phyloP scores from a whole-genome alignment of 2,888 invertebrate genomes.

The Plagodis pulveraria region DNA sequence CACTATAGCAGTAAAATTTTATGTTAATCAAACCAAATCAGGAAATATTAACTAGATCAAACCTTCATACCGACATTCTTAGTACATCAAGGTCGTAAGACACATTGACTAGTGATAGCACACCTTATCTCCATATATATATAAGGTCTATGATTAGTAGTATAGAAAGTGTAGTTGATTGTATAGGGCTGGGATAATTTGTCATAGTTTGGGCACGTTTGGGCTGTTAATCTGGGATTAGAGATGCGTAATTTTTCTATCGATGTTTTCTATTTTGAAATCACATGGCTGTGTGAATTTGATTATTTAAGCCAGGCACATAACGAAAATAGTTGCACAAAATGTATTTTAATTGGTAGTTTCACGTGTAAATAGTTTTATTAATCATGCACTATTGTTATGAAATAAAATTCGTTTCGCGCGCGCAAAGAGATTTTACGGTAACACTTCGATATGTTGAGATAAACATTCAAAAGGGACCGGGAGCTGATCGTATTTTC shows the following conservation, averaged over 20 bases:
- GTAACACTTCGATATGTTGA: no score
- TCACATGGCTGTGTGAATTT: no score
- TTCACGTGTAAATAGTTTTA: no score
- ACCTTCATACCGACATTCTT: constrained; percentile 16
- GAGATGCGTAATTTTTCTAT: constrained; percentile 11
- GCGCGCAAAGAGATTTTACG: no score
- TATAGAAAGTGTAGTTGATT: neutral
- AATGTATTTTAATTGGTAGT: no score
- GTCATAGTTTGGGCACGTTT: constrained; percentile 28
- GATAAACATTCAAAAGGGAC: no score
- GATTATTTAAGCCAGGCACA: no score
- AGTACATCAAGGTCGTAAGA: constrained; percentile 6
- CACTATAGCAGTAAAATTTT: neutral
- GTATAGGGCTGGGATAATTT: constrained; percentile 22
- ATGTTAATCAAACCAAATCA: constrained; percentile 6
- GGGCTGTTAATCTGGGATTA: constrained; percentile 22
- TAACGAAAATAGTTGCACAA: no score
- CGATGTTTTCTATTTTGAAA: neutral
- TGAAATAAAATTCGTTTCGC: no score
- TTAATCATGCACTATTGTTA: no score
- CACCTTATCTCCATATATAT: neutral
- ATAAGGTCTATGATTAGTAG: constrained; percentile 10
- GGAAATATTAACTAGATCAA: constrained; percentile 11
- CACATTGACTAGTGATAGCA: neutral
- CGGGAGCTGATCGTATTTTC: no score